Conservation (phyloP, 2,113 vertebrate genomes). For the Leucoraja erinaceus region DNA sequence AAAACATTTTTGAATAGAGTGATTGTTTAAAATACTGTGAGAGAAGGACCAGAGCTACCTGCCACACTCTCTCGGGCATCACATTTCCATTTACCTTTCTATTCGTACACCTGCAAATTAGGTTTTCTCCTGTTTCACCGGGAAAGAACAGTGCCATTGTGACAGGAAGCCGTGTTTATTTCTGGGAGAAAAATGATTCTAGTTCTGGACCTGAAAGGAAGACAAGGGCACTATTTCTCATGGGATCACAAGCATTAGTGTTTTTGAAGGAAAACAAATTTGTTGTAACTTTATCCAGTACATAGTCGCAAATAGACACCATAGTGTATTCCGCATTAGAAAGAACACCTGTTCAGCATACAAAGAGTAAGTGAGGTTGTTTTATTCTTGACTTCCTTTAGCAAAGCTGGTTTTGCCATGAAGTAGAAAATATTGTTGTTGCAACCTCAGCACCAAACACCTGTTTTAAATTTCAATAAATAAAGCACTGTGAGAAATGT, state of each 20-base stretch:
- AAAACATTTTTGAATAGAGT: slow-evolving; percentile 56
- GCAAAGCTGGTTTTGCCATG: slow-evolving; percentile 66
- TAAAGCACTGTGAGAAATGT: slow-evolving; percentile 29
- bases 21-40: slow-evolving; percentile 55
- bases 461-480: slow-evolving; percentile 75
- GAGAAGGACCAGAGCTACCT: slow-evolving; percentile 65
- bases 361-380: slow-evolving; percentile 76
- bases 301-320: slow-evolving; percentile 82
- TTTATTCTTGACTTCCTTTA: slow-evolving; percentile 76
- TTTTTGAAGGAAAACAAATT: slow-evolving; percentile 98
- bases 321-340: slow-evolving; percentile 75
- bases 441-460: slow-evolving; percentile 66
- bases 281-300: slow-evolving; percentile 99
- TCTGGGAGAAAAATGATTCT: slow-evolving; percentile 69
- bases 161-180: slow-evolving; percentile 67
- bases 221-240: slow-evolving; percentile 83
- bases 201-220: slow-evolving; percentile 72
- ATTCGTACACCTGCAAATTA: slow-evolving; percentile 80
- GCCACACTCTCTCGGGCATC: slow-evolving; percentile 62
- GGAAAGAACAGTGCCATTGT: slow-evolving; percentile 78
- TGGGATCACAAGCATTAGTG: slow-evolving; percentile 80
- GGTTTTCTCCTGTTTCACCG: slow-evolving; percentile 59
- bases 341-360: slow-evolving; percentile 72
- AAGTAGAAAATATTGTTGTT: slow-evolving; percentile 62
- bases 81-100: slow-evolving; percentile 65